These are phyloP conservation scores for Zosterops lateralis DNA, from an alignment of 2,113 vertebrate species.

Conservation along the genomic window DNA sequence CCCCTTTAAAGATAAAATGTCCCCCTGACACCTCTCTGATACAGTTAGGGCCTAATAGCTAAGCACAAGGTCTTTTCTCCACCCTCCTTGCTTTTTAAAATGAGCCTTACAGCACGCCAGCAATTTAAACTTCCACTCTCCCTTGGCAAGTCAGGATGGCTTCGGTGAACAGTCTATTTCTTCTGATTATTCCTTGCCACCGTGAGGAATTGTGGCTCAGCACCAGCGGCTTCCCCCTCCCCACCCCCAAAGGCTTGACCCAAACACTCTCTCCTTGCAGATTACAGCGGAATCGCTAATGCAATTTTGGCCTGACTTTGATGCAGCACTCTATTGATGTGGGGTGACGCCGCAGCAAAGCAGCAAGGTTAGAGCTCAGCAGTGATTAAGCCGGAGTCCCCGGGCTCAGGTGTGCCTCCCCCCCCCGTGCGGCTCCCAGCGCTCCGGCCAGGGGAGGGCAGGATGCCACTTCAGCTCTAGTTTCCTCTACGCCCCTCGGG, in stretches of 20 bases:
- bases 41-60: background rate
- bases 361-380: background rate
- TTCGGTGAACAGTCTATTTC: background rate
- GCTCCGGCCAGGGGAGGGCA: background rate
- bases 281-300: constrained; percentile 21
- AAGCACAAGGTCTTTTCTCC: background rate
- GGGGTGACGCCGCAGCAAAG: background rate
- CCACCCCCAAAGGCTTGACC: background rate
- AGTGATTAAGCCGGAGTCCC: background rate
- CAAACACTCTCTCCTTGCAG: background rate
- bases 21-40: background rate
- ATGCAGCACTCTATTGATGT: background rate
- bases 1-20: background rate
- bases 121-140: background rate
- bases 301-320: constrained; percentile 23
- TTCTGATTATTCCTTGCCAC: background rate
- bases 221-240: background rate
- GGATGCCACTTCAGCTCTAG: too few relatives aligned
- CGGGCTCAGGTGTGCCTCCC: background rate
- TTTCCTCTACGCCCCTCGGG: too few relatives aligned
- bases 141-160: background rate
- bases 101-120: background rate
- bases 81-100: background rate
- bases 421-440: background rate
- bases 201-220: background rate